Base-by-base conservation (phyloP, 2,888 invertebrate genomes). In the Liodrosophila aerea region DNA sequence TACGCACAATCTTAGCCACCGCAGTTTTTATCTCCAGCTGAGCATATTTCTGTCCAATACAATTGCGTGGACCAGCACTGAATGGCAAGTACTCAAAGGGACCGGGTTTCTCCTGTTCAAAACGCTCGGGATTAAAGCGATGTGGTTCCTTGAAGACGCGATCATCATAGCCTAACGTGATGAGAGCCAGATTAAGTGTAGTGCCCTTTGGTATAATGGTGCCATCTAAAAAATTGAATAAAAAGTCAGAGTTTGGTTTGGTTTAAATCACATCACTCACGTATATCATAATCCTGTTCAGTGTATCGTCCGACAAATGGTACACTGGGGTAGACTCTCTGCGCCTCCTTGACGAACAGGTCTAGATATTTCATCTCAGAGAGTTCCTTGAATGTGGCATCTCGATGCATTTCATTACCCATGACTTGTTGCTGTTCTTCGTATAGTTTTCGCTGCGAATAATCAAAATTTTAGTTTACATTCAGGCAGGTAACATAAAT, bases 61-160 rank as follows among this genome's bases (percentile, higher is more conserved):
- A 93, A 75, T 93, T 93, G 37, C 93, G 91, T 0, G 92, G 92
- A 0, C 93, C 93, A 7, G 93, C 93, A 72, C 93, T 93, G 57
- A 93, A 93, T 0, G 93, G 92, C 1, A 93, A 78, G 88, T 91
- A 93, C 15, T 90, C 90, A 72, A 92, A 93, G 0, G 92, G 91
- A 47, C 90, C 91, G 1, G 86, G 87, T 18, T 86, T 85, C 1
- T 64, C 53, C 2, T 56, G 63, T 34, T 91, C 89, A 65, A 92
- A 93, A 16, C 93, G 90, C 53, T 92, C 92, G 0, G 93, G 93
- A 11, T 82, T 50, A 44, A 88, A 88, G 1, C 74, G 81, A 31
- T 82, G 80, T 0, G 90, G 90, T 37, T 89, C 87, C 27, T 84
- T 74, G 12, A 88, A 90, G 3, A 49, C 57, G 1, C 83, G 76